Base-by-base conservation (phyloP, 2,888 invertebrate species). In the Lamellibrachia satsuma region DNA sequence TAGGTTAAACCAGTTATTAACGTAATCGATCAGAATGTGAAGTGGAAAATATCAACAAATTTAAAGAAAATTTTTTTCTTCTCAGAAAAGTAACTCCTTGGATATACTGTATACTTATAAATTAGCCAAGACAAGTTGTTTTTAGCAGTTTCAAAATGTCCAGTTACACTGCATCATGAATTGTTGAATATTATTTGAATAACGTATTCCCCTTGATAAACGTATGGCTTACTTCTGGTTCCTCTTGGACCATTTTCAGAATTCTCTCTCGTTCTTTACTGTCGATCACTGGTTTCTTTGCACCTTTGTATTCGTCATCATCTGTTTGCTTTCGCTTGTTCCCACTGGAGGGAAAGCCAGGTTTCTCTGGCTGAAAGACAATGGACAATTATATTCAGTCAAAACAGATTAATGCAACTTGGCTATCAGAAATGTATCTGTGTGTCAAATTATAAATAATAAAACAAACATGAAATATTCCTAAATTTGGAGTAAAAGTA, bases 161-260 rank as follows among this genome's bases (percentile, higher is more conserved):
- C 39, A 39, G 39, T 15, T 52, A 52, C 7, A 52, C 52, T 52
- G 52, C 52, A 91, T 27, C 22, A 52, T 27, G 39, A 52, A 55
- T 52, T 91, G n/a, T 52, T 27, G 39, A 39, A 1, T 39, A 39
- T 52, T 1, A 91, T 52, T 15, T 52, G 11, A 52, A 55, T 52
- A 91, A n/a, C 22, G 2, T 55, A 3, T 22, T 27, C 52, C 3
- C 55, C 6, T 11, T 22, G 91, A 39, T 11, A 11, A 27, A 91
- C 55, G 15, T 51, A 52, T 91, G 15, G 90, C 93, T 93, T 93
- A 96, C 96, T 94, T 95, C 95, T 90, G 95, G 95, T 92, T 95
- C 96, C 93, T 95, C 95, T 90, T 95, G 96, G n/a, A 96, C 94
- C 94, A 95, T 95, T 92, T 95, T 94, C 90, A 95, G 93, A 91